phyloP scores from a whole-genome alignment of 2,888 invertebrate genomes.

The Macrosiphum euphorbiae region DNA sequence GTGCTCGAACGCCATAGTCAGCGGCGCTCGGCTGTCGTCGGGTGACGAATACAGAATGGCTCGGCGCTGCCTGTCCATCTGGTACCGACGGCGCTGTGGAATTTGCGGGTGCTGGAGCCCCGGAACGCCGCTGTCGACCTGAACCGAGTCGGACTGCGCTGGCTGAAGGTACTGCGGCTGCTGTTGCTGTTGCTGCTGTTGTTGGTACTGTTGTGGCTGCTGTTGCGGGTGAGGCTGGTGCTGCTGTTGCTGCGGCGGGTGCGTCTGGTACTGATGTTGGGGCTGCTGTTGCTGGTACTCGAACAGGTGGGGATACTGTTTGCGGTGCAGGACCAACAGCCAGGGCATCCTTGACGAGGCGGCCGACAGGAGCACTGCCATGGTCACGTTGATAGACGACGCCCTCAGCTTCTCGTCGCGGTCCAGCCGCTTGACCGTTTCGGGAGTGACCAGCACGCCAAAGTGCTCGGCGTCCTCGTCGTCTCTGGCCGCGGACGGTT shows the following conservation, averaged over 20 bases:
- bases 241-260: neutral
- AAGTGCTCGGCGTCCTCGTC: slow-evolving; percentile 66
- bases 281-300: neutral
- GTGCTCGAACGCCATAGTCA: neutral
- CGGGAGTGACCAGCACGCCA: slow-evolving; percentile 65
- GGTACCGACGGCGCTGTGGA: slow-evolving; percentile 31
- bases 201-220: neutral
- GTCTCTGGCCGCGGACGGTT: slow-evolving; percentile 64
- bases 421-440: slow-evolving; percentile 62
- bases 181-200: neutral
- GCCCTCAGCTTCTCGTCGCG: slow-evolving; percentile 34
- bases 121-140: neutral
- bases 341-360: slow-evolving; percentile 60
- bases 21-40: neutral
- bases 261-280: neutral
- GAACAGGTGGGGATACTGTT: slow-evolving; percentile 60
- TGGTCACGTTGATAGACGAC: slow-evolving; percentile 75
- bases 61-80: slow-evolving; percentile 38
- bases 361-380: slow-evolving; percentile 70
- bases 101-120: slow-evolving; percentile 18
- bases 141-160: neutral
- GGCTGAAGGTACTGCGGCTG: neutral
- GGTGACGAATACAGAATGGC: neutral
- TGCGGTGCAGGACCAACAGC: slow-evolving; percentile 63
- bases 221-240: neutral